Evolutionary conservation across 1,140 invertebrate species (phyloP), one percentile per base, ranked within the genome.

Genomic region (Leguminivora glycinivorella): DNA sequence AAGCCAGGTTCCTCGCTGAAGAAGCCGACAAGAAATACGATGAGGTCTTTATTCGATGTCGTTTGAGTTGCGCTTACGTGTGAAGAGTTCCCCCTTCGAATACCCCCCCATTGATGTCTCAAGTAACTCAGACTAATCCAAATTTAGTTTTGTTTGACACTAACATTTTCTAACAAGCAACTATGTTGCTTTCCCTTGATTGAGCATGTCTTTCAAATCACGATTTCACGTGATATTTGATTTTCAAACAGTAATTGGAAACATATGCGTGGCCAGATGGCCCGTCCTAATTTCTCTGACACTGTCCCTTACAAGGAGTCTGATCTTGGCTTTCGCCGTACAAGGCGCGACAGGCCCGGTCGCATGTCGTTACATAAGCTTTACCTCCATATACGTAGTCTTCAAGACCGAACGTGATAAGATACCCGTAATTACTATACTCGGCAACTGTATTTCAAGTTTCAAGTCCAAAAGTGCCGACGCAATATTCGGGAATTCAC

Each of bases 21-120:
- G 99, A 99, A 93, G 99, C 99, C 89, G 99, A 99, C 95, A 98
- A 99, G 94, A 99, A 99, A 99, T 99, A 99, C 94, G 99, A 99
- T 97, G 99, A 99, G 98, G 99, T 91, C 83, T 83, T 87, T 89
- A 84, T 78, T 85, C 77, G 80, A 80, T 87, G 87, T 90, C 83
- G 89, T 91, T 87, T 88, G 79, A 77, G 77, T 83, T 85, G 76
- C 79, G 82, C 80, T 83, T 29, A 63, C n/a, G 25, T 9, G 25
- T 29, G n/a, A 7, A 63, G 25, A 24, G 14, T 26, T 60, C 24
- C 47, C 56, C 17, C 26, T 17, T 31, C 47, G 47, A 52, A 38
- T 9, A 52, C 3, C 25, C 26, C 58, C 12, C 22, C 12, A 26
- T 60, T 60, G 56, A 60, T 63, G 58, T 63, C 25, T 63, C 58